Evolutionary conservation across 1,140 invertebrate genomes (phyloP), one percentile per base, ranked within the genome.

Genomic region (Drosophila arizonae): DNA sequence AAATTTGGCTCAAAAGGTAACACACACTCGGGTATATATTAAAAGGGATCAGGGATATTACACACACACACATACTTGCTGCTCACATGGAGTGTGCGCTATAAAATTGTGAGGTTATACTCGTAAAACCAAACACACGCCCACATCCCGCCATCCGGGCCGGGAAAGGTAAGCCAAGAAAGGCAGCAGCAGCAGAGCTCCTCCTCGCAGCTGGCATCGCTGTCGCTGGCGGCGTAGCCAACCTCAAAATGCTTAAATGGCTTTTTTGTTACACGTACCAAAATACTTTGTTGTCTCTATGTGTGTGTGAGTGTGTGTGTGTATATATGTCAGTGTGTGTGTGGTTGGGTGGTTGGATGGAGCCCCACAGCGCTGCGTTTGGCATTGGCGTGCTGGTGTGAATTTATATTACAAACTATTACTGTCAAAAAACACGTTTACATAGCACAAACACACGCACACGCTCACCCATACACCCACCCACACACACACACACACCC

Each of bases 341-440:
- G 33, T 43, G 24, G 11, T 13, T 28, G 43, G n/a, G 21, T 45
- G 61, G 48, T 15, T 13, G 13, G 6, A 48, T 48, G 64, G 6
- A 54, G 66, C 62, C 76, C 79, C 81, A 81, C 62, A 76, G 66
- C 80, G 82, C 67, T 62, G 57, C 58, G 56, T 56, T 84, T 82
- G 79, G 81, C 73, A 72, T 63, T 88, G 80, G 84, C 82, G 75
- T 72, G 77, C 80, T 84, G 79, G 84, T 88, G 84, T 88, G 84
- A 88, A 88, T 88, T 88, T 88, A 88, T 88, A 88, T 88, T 88
- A 88, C 84, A 88, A 88, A 88, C 84, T 88, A 88, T 88, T 88
- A 88, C 84, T 88, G 84, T 88, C 84, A 88, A 88, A 88, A 88
- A 88, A 88, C 84, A 88, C 84, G 84, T 88, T 88, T 88, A 88